phyloP scores from a whole-genome alignment of 64 coral and sea anemone species.

The Porites lutea region DNA sequence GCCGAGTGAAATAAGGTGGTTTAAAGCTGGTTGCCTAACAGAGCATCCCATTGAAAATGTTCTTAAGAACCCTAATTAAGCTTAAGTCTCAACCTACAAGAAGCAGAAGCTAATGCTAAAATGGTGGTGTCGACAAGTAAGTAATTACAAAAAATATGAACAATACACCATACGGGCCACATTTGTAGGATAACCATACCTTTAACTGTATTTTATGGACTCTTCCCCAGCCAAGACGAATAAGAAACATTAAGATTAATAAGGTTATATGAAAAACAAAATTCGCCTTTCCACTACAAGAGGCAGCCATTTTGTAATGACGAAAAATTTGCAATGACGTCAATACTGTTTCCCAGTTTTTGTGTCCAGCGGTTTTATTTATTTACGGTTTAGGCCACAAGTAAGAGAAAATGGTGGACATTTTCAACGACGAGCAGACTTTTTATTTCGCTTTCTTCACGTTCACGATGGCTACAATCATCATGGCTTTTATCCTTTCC shows the following conservation, averaged over 20 bases:
- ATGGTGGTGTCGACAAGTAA: too few species aligned
- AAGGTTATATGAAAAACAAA: background rate
- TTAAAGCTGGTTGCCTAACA: too few species aligned
- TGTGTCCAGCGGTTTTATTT: background rate
- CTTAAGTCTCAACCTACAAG: too few species aligned
- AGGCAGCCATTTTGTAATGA: conserved; percentile 40
- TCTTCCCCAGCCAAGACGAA: background rate
- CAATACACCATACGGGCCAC: background rate
- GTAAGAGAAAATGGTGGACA: conserved; percentile 27
- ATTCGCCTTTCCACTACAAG: background rate
- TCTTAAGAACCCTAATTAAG: too few species aligned
- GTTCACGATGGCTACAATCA: conserved; percentile 56
- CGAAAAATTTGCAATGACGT: background rate
- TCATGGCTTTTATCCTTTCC: conserved; percentile 70
- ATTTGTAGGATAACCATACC: background rate
- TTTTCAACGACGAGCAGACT: conserved; percentile 64
- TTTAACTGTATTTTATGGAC: background rate
- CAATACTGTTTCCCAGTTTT: conserved; percentile 10
- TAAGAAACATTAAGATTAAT: background rate
- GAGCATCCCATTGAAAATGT: too few species aligned
- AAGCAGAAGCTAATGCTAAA: too few species aligned
- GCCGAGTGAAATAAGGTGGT: too few species aligned
- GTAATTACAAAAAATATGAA: background rate
- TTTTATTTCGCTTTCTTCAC: conserved; percentile 79
- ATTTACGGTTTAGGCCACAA: too few species aligned